A percentile compares a stretch with the other conserved stretches of the same genome.
Evolutionary conservation across 2,888 invertebrate species (phyloP).

Genomic region (Sthenelais limicola): DNA sequence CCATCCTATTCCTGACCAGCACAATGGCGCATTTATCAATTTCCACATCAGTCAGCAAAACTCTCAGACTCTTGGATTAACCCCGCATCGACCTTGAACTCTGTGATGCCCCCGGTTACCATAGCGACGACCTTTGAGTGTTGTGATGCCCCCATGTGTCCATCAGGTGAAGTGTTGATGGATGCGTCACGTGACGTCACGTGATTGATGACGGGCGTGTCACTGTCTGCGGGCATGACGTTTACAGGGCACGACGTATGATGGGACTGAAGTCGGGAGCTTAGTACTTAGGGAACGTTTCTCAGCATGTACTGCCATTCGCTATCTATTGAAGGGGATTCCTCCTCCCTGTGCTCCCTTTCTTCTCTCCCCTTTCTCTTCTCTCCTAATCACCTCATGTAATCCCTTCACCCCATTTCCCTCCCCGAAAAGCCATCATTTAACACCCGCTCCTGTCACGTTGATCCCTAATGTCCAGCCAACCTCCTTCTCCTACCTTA

Average conservation of each 20-base stretch:
- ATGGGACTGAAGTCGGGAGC: constrained; percentile 9
- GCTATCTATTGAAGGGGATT: too few relatives aligned
- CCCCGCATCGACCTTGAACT: constrained; percentile 26
- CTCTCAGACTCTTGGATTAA: constrained; percentile 18
- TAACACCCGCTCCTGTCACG: background rate
- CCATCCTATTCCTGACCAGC: too few relatives aligned
- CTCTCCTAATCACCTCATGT: background rate
- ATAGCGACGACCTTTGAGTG: constrained; percentile 20
- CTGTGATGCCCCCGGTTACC: background rate
- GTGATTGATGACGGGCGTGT: constrained; percentile 31
- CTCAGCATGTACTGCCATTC: too few relatives aligned
- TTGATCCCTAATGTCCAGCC: too few relatives aligned
- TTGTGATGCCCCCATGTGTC: constrained; percentile 24
- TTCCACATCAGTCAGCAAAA: constrained; percentile 35
- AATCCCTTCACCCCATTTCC: background rate
- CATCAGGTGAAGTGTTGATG: constrained; percentile 20
- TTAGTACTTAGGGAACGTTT: background rate
- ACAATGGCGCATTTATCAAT: constrained; percentile 31
- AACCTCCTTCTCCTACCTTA: too few relatives aligned
- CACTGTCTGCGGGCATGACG: constrained; percentile 27
- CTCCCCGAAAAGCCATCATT: background rate
- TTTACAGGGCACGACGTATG: constrained; percentile 18
- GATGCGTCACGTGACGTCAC: too few relatives aligned
- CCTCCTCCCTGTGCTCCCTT: too few relatives aligned
- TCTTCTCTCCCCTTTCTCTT: too few relatives aligned